Base-by-base conservation (phyloP, 2,888 invertebrate species). In the Lepeophtheirus nordmannii region DNA sequence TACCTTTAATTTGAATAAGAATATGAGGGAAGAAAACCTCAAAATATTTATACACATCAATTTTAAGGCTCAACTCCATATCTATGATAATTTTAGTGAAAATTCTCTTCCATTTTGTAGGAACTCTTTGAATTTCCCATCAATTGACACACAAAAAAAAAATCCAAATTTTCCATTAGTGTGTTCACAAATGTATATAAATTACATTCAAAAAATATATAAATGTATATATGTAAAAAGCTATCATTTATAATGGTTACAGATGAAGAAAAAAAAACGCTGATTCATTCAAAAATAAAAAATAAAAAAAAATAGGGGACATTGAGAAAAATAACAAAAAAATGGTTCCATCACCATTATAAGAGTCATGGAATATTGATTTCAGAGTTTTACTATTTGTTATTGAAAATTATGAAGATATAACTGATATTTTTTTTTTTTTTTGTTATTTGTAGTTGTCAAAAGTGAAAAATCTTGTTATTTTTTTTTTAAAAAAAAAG, bases 211-310 rank as follows among this genome's bases (percentile, higher is more conserved):
- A 30, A 30, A 30, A 30, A 30, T 30, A 30, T 30, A 30, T 5
- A 7, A 5, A 30, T 30, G 30, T 30, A 30, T 14, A 46, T 14
- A 14, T n/a, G 53, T 46, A 46, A 46, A n/a, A 46, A 46, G 53
- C 53, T 17, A 46, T 46, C 53, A 46, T 46, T 46, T 46, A 46
- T 46, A 46, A 46, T 46, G 53, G 53, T 46, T 46, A 46, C 53
- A 46, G 17, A 46, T 46, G 53, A 46, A 46, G 53, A 46, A 46
- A 17, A 46, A 46, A 46, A 46, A 46, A 17, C 53, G 53, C 53
- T 46, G 53, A 46, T 46, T 46, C 53, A 46, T 46, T 46, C 53
- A 8, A 46, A 46, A n/a, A n/a, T n/a, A n/a, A n/a, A n/a, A n/a
- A n/a, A n/a, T n/a, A n/a, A n/a, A 46, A 14, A 14, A 46, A n/a